These are phyloP conservation scores for Yponomeuta cagnagella DNA, from an alignment of 2,888 invertebrate genomes.

Conservation along the genomic window DNA sequence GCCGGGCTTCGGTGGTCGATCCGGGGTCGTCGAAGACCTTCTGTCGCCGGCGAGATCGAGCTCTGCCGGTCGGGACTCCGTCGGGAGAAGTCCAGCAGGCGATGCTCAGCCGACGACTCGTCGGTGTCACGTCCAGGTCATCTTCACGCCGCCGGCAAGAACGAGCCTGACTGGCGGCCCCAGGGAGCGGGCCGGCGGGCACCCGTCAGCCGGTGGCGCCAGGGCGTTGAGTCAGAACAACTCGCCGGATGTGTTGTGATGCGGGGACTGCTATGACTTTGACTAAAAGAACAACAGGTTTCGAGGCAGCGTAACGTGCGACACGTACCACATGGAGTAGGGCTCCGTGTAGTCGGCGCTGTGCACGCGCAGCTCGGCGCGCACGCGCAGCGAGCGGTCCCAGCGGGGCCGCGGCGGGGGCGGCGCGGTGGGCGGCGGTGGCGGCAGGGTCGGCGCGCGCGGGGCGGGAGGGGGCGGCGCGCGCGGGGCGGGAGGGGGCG, in stretches of 20 bases:
- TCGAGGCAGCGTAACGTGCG: background rate
- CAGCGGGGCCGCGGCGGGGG: slow-evolving; percentile 37
- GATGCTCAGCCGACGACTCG: too few relatives aligned
- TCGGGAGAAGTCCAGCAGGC: too few relatives aligned
- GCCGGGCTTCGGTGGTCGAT: too few relatives aligned
- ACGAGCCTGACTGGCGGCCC: background rate
- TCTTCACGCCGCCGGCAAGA: background rate
- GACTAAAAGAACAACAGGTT: background rate
- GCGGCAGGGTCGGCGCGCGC: slow-evolving; percentile 15
- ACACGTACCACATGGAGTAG: slow-evolving; percentile 42
- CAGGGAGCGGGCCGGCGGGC: too few relatives aligned
- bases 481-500: slow-evolving; percentile 11
- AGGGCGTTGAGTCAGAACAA: background rate
- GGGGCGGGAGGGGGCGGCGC: slow-evolving; percentile 3
- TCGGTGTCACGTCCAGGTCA: background rate
- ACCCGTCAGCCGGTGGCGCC: too few relatives aligned
- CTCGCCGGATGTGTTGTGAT: background rate
- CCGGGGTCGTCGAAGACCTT: too few relatives aligned
- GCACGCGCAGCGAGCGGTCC: slow-evolving; percentile 37
- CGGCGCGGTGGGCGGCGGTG: slow-evolving; percentile 26
- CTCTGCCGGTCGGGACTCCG: too few relatives aligned
- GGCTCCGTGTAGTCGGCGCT: slow-evolving; percentile 50
- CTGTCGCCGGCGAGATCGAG: too few relatives aligned
- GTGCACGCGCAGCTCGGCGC: slow-evolving; percentile 43
- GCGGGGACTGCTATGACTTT: background rate